Evolutionary conservation across 2,113 vertebrate species (phyloP).

Genomic region (Phylloscopus whistleri): DNA sequence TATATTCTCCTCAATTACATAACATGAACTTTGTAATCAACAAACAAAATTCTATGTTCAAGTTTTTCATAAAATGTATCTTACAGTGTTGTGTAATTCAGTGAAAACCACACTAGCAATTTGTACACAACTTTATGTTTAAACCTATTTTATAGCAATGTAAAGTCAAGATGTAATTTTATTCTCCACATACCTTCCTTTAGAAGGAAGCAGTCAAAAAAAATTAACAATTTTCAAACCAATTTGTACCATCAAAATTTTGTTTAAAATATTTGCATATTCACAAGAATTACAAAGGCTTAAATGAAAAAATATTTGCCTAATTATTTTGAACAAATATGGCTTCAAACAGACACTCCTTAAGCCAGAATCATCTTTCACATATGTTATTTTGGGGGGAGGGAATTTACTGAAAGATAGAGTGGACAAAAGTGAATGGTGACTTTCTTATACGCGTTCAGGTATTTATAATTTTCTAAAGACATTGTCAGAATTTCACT

Average conservation of each 20-base stretch:
- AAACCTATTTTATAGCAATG: neutral
- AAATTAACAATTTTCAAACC: neutral
- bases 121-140: neutral
- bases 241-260: neutral
- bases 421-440: neutral
- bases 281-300: neutral
- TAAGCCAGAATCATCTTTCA: neutral
- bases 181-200: neutral
- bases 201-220: neutral
- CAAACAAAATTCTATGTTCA: neutral
- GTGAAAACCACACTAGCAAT: neutral
- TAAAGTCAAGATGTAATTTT: neutral
- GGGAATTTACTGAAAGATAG: neutral
- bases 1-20: neutral
- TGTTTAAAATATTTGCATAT: neutral
- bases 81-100: neutral
- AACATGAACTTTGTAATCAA: neutral
- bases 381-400: rapidly evolving
- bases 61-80: neutral
- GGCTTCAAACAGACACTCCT: neutral
- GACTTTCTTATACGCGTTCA: neutral
- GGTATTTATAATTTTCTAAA: neutral
- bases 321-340: conserved; percentile 4
- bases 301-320: neutral
- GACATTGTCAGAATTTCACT: neutral